Conservation (phyloP, 2,888 invertebrate genomes). For the Dynastes grantii region DNA sequence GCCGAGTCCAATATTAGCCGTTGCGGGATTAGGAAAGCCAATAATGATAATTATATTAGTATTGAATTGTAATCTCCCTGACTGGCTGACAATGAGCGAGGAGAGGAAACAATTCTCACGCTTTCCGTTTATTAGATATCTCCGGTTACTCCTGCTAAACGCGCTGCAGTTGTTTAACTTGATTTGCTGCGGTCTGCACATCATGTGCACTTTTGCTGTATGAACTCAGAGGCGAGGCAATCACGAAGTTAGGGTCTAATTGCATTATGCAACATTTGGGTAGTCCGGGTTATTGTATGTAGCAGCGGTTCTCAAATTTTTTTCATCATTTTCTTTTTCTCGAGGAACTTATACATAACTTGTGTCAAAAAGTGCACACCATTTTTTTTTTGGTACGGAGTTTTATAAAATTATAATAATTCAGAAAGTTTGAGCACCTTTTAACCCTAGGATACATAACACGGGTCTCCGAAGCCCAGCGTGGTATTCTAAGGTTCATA, state of each 20-base stretch:
- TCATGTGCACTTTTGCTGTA: conserved; percentile 19
- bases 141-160: conserved; percentile 31
- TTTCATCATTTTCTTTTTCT: too few relatives aligned
- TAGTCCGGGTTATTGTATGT: not conserved
- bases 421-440: too few relatives aligned
- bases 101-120: conserved; percentile 64
- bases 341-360: too few relatives aligned
- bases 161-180: conserved; percentile 42
- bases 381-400: too few relatives aligned
- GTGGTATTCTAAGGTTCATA: too few relatives aligned
- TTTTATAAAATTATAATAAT: too few relatives aligned
- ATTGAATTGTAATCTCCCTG: conserved; percentile 69
- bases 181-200: conserved; percentile 41
- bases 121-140: conserved; percentile 54
- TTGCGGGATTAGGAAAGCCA: conserved; percentile 69
- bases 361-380: too few relatives aligned
- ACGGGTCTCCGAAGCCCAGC: too few relatives aligned
- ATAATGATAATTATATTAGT: conserved; percentile 72
- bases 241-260: conserved; percentile 19
- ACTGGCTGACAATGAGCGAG: not conserved
- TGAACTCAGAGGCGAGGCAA: conserved; percentile 10
- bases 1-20: conserved; percentile 60
- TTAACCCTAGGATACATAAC: too few relatives aligned
- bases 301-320: too few relatives aligned
- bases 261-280: conserved; percentile 6